phyloP scores from a whole-genome alignment of 2,888 invertebrate species.

The Gastracanthus pulcherrimus region DNA sequence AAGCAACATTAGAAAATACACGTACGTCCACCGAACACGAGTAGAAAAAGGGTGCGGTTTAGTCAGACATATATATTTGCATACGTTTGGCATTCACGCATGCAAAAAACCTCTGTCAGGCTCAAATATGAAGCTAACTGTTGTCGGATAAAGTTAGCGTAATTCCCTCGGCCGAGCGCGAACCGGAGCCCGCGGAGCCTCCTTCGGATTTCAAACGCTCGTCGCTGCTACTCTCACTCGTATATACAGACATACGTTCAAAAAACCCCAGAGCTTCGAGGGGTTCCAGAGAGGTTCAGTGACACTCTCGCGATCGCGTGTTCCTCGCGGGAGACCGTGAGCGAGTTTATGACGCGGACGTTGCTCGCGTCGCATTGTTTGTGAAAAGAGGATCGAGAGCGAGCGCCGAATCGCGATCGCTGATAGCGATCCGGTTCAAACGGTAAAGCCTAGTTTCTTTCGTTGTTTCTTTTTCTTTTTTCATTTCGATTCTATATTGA shows the following conservation, averaged over 20 bases:
- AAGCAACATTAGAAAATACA: not conserved
- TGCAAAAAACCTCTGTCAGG: not conserved
- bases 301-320: conserved; percentile 26
- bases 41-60: not conserved
- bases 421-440: conserved; percentile 52
- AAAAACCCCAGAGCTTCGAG: not conserved
- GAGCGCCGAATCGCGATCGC: conserved; percentile 31
- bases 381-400: not conserved
- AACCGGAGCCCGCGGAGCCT: not conserved
- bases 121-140: not conserved
- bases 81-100: not conserved
- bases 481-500: not conserved
- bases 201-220: not conserved
- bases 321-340: not conserved
- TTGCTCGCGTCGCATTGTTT: conserved; percentile 21
- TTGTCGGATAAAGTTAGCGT: not conserved
- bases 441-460: conserved; percentile 49
- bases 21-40: not conserved
- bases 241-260: not conserved
- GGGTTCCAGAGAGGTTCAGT: conserved; percentile 33
- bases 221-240: not conserved
- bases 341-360: not conserved
- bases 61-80: not conserved
- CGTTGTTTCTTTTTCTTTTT: conserved; percentile 27
- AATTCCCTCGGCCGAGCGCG: not conserved